Evolutionary conservation across 2,113 vertebrate species (phyloP), one percentile per base, ranked within the genome.

Genomic region (Pelecanoides urinatrix): DNA sequence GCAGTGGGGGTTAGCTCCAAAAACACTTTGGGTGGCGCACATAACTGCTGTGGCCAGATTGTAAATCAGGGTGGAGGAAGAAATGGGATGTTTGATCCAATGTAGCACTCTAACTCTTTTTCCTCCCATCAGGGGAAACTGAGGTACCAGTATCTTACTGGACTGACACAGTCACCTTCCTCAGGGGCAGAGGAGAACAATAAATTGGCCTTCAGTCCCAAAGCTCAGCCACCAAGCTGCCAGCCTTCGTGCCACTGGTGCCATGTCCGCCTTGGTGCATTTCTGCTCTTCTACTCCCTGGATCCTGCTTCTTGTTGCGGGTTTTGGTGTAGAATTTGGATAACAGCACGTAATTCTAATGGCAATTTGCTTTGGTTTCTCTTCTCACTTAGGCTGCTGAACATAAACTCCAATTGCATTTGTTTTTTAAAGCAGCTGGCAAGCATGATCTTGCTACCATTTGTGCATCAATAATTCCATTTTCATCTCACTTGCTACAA

Each of bases 401-500:
- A 74, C 90, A 58, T 63, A 87, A 95, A 88, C n/a, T 89, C 44
- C 86, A 67, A 34, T 92, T 79, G 77, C 38, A 72, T 67, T 92
- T 91, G 91, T 59, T 89, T 63, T 97, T 81, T 84, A 95, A 96
- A 91, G 50, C 70, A 63, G 82, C 88, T 94, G 91, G 75, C 81
- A 90, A 67, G 58, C 70, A 68, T 76, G 68, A 86, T 94, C 56
- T 42, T 84, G 40, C 92, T 95, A 36, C 92, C 77, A 26, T 78
- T 92, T 86, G 75, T 82, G 67, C 70, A 83, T 86, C 63, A 71
- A 52, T 88, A 78, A 92, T 96, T 96, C 91, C 61, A 40, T 96
- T 96, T 98, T 92, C 83, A 88, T 86, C 86, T 91, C 25, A n/a
- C 77, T 97, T 44, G 38, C 80, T 93, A 61, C 65, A 61, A 38